These are phyloP conservation scores for Karalla daura DNA, from an alignment of 2,797 vertebrate species.

Conservation along the genomic window DNA sequence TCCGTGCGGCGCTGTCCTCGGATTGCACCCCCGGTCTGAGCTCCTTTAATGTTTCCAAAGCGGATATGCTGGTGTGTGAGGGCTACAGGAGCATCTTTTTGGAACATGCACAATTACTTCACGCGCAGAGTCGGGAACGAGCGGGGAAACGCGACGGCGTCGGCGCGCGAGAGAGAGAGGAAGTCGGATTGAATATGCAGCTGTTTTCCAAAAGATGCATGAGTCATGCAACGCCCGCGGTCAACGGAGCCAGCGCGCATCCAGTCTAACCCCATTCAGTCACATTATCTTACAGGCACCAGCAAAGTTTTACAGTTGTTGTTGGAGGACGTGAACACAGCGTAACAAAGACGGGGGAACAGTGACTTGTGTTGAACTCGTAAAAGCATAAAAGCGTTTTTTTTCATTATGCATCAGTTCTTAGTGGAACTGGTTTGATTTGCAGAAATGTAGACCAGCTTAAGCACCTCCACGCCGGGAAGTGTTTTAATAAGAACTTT, in stretches of 20 bases:
- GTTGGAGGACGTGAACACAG: constrained; percentile 30
- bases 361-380: neutral
- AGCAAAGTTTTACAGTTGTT: constrained; percentile 44
- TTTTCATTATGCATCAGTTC: neutral
- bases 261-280: constrained; percentile 82
- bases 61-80: neutral
- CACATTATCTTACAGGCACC: constrained; percentile 73
- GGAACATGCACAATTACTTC: constrained; percentile 37
- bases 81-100: constrained; percentile 35
- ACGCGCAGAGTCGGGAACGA: constrained; percentile 24
- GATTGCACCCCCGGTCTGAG: neutral
- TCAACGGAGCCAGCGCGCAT: constrained; percentile 55
- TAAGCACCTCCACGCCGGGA: too few relatives aligned
- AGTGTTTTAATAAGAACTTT: too few relatives aligned
- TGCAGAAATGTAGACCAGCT: neutral
- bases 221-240: constrained; percentile 72
- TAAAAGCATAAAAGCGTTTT: too few relatives aligned
- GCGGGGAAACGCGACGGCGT: constrained; percentile 36
- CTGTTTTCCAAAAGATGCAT: constrained; percentile 48
- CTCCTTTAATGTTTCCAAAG: neutral
- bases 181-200: constrained; percentile 67
- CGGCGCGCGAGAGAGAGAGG: constrained; percentile 39
- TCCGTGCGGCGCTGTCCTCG: neutral
- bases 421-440: neutral
- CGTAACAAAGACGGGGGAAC: neutral